Conservation (phyloP, 2,888 invertebrate species). For the Clitarchus hookeri region DNA sequence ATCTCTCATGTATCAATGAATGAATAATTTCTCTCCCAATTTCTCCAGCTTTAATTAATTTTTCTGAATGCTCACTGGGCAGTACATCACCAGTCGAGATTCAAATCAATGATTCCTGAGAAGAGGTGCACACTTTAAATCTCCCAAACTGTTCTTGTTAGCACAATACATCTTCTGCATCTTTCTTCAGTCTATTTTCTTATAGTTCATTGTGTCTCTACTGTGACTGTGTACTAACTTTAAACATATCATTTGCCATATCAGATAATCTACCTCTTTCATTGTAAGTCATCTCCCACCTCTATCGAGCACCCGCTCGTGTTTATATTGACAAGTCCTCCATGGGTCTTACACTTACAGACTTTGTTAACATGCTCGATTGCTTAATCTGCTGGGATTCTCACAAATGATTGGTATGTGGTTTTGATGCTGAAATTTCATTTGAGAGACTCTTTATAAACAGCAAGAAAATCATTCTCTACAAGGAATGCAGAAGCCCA, state of each 20-base stretch:
- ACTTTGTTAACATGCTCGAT: no score
- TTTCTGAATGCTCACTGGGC: background rate
- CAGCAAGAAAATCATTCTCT: no score
- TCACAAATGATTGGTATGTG: no score
- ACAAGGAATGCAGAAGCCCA: background rate
- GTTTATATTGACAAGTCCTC: background rate
- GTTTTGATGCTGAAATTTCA: no score
- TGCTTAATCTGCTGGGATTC: no score
- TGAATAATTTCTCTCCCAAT: background rate
- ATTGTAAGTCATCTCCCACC: conserved; percentile 17
- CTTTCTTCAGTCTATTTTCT: background rate
- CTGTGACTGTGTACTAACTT: background rate
- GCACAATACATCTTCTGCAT: background rate
- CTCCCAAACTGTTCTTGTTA: conserved; percentile 5
- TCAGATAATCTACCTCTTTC: conserved; percentile 12
- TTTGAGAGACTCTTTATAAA: no score
- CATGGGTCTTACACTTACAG: no score
- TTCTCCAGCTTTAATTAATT: background rate
- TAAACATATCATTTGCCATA: no score
- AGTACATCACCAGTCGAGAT: background rate
- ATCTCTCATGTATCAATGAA: background rate
- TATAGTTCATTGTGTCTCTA: conserved; percentile 12
- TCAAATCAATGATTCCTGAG: background rate
- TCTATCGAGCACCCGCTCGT: background rate
- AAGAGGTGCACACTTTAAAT: background rate